Conservation (phyloP, 2,888 invertebrate genomes). For the Tenthredo notha region DNA sequence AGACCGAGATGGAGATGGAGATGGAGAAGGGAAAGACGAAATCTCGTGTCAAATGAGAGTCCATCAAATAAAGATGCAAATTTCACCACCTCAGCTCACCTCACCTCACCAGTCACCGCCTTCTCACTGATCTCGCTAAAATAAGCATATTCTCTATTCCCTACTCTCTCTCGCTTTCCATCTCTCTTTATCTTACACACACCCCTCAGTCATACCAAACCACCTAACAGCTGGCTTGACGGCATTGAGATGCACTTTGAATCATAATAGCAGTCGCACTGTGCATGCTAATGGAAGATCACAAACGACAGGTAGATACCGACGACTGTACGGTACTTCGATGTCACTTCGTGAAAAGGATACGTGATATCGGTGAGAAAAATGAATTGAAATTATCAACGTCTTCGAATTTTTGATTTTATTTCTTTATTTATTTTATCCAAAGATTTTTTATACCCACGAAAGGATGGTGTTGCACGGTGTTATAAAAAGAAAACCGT, state of each 20-base stretch:
- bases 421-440: not conserved
- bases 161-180: not conserved
- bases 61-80: constrained; percentile 60
- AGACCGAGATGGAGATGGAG: not conserved
- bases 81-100: constrained; percentile 29
- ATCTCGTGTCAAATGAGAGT: constrained; percentile 57
- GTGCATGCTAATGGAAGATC: constrained; percentile 51
- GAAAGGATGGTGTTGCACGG: too few relatives aligned
- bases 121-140: constrained; percentile 44
- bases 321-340: not conserved
- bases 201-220: not conserved
- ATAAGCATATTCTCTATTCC: constrained; percentile 53
- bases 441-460: too few relatives aligned
- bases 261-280: constrained; percentile 43
- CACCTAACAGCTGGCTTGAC: constrained; percentile 1
- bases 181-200: not conserved
- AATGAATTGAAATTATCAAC: not conserved
- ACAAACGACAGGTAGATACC: constrained; percentile 24
- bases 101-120: not conserved
- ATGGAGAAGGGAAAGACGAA: constrained; percentile 48
- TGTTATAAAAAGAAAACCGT: too few relatives aligned
- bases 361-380: not conserved
- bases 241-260: constrained; percentile 52
- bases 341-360: not conserved
- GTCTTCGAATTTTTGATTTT: not conserved